Evolutionary conservation across 2,888 invertebrate species (phyloP), one percentile per base, ranked within the genome.

Genomic region (Cataglyphis livida): DNA sequence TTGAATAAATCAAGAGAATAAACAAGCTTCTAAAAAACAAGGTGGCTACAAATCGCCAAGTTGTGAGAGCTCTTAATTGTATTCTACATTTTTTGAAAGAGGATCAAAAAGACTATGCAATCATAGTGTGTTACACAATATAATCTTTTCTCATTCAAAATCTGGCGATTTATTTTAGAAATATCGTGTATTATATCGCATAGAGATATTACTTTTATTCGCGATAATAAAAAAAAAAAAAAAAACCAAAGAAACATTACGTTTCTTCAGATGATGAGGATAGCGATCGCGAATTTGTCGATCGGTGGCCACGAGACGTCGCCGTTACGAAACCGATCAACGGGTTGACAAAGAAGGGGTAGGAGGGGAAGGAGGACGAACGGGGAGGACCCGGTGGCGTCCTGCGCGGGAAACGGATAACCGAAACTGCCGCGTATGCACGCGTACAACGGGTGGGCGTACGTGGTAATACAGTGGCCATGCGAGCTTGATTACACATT

Each of bases 401-500:
- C 74, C 85, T 87, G 87, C 83, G 84, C 89, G 89, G 87, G 89
- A 89, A 87, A 89, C 87, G 87, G 83, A 81, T 82, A 73, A 82
- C 89, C 85, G 83, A 88, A 87, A 87, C 78, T 82, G 82, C 59
- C 74, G 68, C 76, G 78, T 76, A 84, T 68, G 78, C 78, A 85
- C 83, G 78, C 73, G 57, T 62, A 75, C 79, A 78, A 87, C 81
- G 85, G 81, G 89, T 85, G 83, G 82, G 81, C 78, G 90, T 87
- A 87, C 90, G 90, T 83, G 90, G 91, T 90, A 91, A 91, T 91
- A 91, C 88, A 90, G 90, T 89, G 90, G 90, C 90, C 90, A 90
- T 91, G 71, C 92, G 91, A 92, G 92, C 92, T 92, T 91, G 92
- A 93, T 94, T 93, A 93, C 93, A 92, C 93, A 94, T 93, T 93